Evolutionary conservation across 2,113 vertebrate species (phyloP).

Genomic region (Gymnocephalus cernua): DNA sequence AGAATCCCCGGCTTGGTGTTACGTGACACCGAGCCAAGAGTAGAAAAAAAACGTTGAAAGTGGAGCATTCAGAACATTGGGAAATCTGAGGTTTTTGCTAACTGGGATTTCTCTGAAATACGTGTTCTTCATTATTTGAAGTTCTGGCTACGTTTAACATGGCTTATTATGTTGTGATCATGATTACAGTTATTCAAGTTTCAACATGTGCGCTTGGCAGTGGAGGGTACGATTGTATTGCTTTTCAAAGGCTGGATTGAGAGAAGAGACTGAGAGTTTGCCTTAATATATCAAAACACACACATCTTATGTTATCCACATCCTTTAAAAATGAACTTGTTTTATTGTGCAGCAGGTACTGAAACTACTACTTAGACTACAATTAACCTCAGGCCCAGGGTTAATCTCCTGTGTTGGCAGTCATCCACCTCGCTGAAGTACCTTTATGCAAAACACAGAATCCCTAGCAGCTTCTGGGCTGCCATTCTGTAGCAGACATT

Average conservation of each 20-base stretch:
- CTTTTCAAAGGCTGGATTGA: background rate
- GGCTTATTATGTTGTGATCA: background rate
- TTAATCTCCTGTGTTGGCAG: background rate
- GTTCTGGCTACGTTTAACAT: too few species aligned
- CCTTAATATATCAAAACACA: background rate
- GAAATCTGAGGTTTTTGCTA: too few species aligned
- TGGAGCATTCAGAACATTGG: too few species aligned
- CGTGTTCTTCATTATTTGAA: too few species aligned
- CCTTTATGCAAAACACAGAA: slow-evolving; percentile 19
- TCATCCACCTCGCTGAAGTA: too few species aligned
- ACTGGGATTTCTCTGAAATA: too few species aligned
- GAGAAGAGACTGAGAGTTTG: background rate
- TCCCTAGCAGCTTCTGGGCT: background rate
- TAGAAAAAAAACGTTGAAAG: too few species aligned
- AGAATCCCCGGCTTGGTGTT: too few species aligned
- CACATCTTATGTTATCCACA: background rate
- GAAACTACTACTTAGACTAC: background rate
- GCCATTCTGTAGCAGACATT: slow-evolving; percentile 2
- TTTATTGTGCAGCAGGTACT: background rate
- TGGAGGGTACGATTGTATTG: background rate
- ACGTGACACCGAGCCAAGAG: too few species aligned
- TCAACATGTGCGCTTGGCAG: slow-evolving; percentile 4
- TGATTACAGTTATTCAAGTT: slow-evolving; percentile 13
- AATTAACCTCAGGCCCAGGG: background rate
- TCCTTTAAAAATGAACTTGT: background rate